A percentile compares a stretch with the other conserved stretches of the same genome.
Evolutionary conservation across 2,797 vertebrate genomes (phyloP).

Genomic region (Tapera naevia): DNA sequence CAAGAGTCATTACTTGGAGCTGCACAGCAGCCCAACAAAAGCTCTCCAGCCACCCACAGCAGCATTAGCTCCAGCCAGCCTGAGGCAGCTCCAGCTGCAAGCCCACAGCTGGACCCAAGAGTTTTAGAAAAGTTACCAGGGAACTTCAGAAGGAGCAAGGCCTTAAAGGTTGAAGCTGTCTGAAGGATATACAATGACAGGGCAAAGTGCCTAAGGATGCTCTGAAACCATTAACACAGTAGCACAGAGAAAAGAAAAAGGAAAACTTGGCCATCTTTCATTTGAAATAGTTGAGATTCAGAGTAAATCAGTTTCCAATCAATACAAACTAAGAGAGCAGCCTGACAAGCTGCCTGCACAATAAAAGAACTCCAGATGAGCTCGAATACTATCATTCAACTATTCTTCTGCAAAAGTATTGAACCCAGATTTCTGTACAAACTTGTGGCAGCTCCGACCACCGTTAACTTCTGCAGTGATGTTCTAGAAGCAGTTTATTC

Average conservation of each 20-base stretch:
- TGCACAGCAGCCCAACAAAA: neutral
- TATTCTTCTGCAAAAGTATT: no score
- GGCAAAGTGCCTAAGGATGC: neutral
- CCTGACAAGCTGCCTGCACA: neutral
- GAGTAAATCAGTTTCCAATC: neutral
- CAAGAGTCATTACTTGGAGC: neutral
- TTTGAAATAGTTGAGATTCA: neutral
- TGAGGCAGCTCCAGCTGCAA: neutral
- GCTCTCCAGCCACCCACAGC: neutral
- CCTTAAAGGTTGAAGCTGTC: rapidly evolving
- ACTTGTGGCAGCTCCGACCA: rapidly evolving
- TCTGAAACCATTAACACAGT: rapidly evolving
- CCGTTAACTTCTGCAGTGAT: rapidly evolving
- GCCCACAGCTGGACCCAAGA: neutral
- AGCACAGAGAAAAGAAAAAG: rapidly evolving
- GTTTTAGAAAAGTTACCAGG: rapidly evolving
- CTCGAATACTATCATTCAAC: neutral
- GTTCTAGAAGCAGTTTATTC: neutral
- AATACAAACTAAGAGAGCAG: neutral
- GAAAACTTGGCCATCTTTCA: rapidly evolving
- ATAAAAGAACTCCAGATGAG: neutral
- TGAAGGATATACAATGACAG: rapidly evolving
- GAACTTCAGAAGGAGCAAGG: rapidly evolving
- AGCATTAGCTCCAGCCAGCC: neutral
- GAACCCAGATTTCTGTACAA: no score